Percentiles rank a stretch among this genome's conserved stretches.
phyloP scores from a whole-genome alignment of 2,113 vertebrate species.

The Rhinopomastus cyanomelas region DNA sequence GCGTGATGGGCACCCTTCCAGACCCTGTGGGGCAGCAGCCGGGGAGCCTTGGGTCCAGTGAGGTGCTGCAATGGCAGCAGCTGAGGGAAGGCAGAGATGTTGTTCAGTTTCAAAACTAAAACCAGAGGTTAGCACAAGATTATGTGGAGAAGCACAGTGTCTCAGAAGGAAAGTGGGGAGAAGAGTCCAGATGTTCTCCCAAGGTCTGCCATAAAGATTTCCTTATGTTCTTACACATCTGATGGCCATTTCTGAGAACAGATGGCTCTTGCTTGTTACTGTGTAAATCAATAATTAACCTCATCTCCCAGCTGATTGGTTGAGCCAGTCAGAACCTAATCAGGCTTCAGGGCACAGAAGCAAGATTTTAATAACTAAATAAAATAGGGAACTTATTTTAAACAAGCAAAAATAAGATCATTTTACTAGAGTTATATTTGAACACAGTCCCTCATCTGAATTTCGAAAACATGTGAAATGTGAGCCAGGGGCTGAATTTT shows the following conservation, averaged over 20 bases:
- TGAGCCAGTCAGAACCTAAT: background rate
- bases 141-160: background rate
- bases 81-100: background rate
- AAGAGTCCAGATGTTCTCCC: background rate
- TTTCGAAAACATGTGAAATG: background rate
- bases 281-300: background rate
- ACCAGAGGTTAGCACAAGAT: background rate
- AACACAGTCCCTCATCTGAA: background rate
- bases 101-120: background rate
- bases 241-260: background rate
- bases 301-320: background rate
- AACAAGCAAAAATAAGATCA: background rate
- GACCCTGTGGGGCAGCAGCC: background rate
- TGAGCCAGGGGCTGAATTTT: background rate
- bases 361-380: background rate
- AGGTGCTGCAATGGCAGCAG: background rate
- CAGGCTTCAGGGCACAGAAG: background rate
- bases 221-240: background rate
- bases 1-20: rapidly evolving
- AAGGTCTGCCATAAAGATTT: background rate
- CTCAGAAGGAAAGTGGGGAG: background rate
- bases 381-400: background rate
- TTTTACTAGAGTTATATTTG: background rate
- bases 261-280: rapidly evolving
- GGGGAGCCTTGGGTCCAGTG: background rate